Evolutionary conservation across 1,140 invertebrate species (phyloP).

Genomic region (Lutraria rhynchaena): DNA sequence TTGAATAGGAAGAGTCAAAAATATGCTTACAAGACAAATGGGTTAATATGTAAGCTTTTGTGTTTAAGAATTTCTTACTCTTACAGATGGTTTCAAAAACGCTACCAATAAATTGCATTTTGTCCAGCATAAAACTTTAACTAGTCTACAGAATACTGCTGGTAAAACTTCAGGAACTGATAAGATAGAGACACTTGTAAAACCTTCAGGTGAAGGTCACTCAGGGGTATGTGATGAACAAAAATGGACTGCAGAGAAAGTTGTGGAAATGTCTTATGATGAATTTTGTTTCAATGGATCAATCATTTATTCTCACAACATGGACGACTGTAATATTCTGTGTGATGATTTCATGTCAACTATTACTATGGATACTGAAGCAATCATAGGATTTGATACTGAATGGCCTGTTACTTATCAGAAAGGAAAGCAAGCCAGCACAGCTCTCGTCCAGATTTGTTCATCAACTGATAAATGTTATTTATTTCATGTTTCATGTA

Average conservation of each 20-base stretch:
- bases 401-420: constrained; percentile 69
- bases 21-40: too few species aligned
- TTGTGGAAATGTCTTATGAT: constrained; percentile 52
- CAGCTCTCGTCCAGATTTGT: constrained; percentile 65
- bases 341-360: constrained; percentile 64
- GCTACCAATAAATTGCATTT: too few species aligned
- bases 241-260: constrained; percentile 23
- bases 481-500: constrained; percentile 67
- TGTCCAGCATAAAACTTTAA: too few species aligned
- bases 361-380: constrained; percentile 12
- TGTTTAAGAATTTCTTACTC: too few species aligned
- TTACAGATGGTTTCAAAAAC: too few species aligned
- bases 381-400: constrained; percentile 65
- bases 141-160: too few species aligned
- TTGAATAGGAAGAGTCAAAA: too few species aligned
- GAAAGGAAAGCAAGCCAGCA: constrained; percentile 64
- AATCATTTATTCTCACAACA: constrained; percentile 63
- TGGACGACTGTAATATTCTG: constrained; percentile 63
- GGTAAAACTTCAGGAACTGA: too few species aligned
- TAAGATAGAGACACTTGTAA: too few species aligned
- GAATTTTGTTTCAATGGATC: constrained; percentile 60
- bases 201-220: too few species aligned
- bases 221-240: constrained; percentile 11
- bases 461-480: constrained; percentile 55
- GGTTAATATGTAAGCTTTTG: too few species aligned